A percentile compares a stretch with the other conserved stretches of the same genome.
Evolutionary conservation across 2,888 invertebrate genomes (phyloP).

Genomic region (Thera britannica): DNA sequence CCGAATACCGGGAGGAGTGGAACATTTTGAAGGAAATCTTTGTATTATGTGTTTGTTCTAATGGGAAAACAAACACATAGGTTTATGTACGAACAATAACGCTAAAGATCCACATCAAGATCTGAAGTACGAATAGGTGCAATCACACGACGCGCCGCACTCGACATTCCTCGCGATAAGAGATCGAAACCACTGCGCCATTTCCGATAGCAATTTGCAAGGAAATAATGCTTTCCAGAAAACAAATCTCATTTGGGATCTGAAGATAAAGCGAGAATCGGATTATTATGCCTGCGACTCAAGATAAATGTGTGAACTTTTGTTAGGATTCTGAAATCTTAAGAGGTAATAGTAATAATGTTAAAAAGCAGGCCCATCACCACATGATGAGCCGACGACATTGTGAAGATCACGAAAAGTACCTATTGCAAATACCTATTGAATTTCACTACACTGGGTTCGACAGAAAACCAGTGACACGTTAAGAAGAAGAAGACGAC

Average conservation of each 20-base stretch:
- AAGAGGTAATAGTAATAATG: not conserved
- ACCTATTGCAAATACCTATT: too few relatives aligned
- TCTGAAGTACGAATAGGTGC: constrained; percentile 17
- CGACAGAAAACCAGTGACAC: too few relatives aligned
- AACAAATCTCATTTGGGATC: constrained; percentile 7
- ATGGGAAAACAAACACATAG: too few relatives aligned
- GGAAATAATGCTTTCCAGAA: constrained; percentile 54
- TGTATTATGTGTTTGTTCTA: too few relatives aligned
- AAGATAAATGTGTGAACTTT: not conserved
- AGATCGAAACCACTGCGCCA: constrained; percentile 51
- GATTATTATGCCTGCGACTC: not conserved
- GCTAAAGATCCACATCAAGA: constrained; percentile 13
- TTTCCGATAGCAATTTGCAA: constrained; percentile 72
- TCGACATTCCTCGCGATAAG: constrained; percentile 61
- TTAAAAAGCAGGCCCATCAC: too few relatives aligned
- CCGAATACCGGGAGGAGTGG: not conserved
- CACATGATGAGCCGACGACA: too few relatives aligned
- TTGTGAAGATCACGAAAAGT: too few relatives aligned
- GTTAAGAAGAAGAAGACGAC: too few relatives aligned
- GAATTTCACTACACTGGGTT: too few relatives aligned
- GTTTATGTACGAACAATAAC: not conserved
- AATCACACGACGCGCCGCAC: constrained; percentile 42
- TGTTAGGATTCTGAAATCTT: not conserved
- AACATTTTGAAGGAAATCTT: not conserved
- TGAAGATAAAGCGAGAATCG: constrained; percentile 11